Base-by-base conservation (phyloP, 2,113 vertebrate genomes). In the Sapayoa aenigma region DNA sequence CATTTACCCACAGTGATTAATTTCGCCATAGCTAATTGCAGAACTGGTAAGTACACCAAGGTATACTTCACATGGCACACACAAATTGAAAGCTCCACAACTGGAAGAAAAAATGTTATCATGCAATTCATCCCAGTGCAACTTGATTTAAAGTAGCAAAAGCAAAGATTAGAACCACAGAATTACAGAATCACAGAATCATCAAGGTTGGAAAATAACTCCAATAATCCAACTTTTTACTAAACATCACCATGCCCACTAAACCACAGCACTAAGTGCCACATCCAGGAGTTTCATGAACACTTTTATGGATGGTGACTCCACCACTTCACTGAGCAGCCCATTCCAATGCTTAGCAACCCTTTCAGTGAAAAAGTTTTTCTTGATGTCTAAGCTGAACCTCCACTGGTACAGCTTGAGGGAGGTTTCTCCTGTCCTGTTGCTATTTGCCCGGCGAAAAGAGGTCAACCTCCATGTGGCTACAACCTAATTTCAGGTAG, bases 391-490 rank as follows among this genome's bases (percentile, higher is more conserved):
- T 30, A 53, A 6, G 16, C 13, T 30, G 53, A 75, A 53, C 13
- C 16, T 53, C 13, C 16, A 16, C 16, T 60, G 53, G 24, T 27
- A 25, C 7, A 68, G 28, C 9, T 6, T 46, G n/a, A 53, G 4
- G 44, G 19, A 67, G 10, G 12, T 68, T 82, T 16, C 53, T 82
- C n/a, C 46, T 59, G 7, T 19, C 44, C 77, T 46, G 44, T 14
- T 20, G 3, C 69, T 18, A 8, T 9, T 2, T 46, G 23, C 21
- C 46, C 5, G 11, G 60, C n/a, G 39, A 68, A 20, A 60, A 82
- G n/a, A 60, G n/a, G 39, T 4, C 0, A 0, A 75, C 15, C n/a
- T 39, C 33, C 1, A 1, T 20, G 11, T 46, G n/a, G 39, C 11
- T 4, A 39, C 19, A n/a, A 4, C 9, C 44, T 23, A 37, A 55